These are phyloP conservation scores for Cyprinus carpio DNA, from an alignment of 2,113 vertebrate genomes.

Conservation along the genomic window DNA sequence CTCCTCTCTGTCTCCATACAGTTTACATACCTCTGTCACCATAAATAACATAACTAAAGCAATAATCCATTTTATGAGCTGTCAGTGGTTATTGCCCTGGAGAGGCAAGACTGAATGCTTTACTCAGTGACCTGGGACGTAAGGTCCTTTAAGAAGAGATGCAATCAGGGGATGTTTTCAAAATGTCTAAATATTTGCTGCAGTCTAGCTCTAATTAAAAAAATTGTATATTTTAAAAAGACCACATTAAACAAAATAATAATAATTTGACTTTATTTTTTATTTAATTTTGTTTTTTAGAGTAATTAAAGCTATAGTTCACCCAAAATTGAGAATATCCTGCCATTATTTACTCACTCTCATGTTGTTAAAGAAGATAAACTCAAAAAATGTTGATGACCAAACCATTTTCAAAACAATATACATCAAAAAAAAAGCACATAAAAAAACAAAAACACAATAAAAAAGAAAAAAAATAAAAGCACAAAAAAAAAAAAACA, in stretches of 20 bases:
- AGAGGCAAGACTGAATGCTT: slow-evolving; percentile 43
- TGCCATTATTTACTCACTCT: too few species aligned
- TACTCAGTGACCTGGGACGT: slow-evolving; percentile 34
- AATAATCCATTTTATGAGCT: slow-evolving; percentile 59
- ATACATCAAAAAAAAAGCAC: too few species aligned
- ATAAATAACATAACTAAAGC: slow-evolving; percentile 54
- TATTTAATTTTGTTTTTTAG: too few species aligned
- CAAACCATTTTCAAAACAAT: too few species aligned
- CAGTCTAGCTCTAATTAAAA: slow-evolving; percentile 1
- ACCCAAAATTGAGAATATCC: too few species aligned
- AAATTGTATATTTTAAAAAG: slow-evolving; percentile 48
- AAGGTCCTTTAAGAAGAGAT: slow-evolving; percentile 48
- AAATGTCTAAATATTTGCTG: slow-evolving; percentile 21
- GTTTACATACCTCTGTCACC: slow-evolving; percentile 55
- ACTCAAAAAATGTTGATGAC: too few species aligned
- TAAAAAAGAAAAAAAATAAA: too few species aligned
- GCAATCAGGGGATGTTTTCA: slow-evolving; percentile 31
- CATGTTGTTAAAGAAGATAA: too few species aligned
- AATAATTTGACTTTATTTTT: neutral
- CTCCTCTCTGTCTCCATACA: slow-evolving; percentile 34
- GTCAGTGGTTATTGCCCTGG: slow-evolving; percentile 57
- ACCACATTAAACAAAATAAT: slow-evolving; percentile 8
- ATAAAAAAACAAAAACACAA: too few species aligned
- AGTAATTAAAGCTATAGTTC: neutral
- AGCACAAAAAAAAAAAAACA: too few species aligned